Base-by-base conservation (phyloP, 2,888 invertebrate genomes). In the Chloroclystis v-ata region DNA sequence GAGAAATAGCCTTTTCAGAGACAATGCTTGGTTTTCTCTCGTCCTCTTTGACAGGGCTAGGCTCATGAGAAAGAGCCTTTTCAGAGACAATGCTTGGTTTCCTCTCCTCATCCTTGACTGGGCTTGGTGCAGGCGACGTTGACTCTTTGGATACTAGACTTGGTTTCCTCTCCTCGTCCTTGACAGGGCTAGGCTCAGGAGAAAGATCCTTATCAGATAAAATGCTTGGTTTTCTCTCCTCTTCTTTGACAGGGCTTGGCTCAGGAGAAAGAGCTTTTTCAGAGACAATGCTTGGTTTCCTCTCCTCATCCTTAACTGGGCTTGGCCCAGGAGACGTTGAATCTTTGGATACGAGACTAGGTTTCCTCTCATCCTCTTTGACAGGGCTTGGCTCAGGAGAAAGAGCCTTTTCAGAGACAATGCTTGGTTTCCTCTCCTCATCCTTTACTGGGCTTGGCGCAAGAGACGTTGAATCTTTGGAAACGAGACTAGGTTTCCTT, bases 241-340 rank as follows among this genome's bases (percentile, higher is more conserved):
- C 16, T 37, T 47, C 47, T 6, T 16, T 25, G 51, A 0, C 42
- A 39, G 35, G 42, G 8, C 42, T 47, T 0, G 48, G 37, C 0
- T 6, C 7, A 2, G 7, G 7, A 2, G 5, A 6, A 26, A 2
- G 2, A 6, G 8, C 26, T 0, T 37, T 7, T 4, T 20, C 20
- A 20, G 20, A 20, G 7, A 8, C 39, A 9, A 33, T 7, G 33
- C 29, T 37, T 32, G 8, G 1, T 28, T 39, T 35, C 11, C 26
- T 32, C 0, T 29, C 42, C 0, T 43, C 43, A 4, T 28, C 28
- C 14, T 47, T 32, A 1, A 29, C 11, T 0, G 51, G 46, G 3
- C 54, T 60, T 9, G 41, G 10, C 14, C 25, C 14, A 1, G 10
- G n/a, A 0, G 42, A 54, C 2, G 49, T 42, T 39, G 51, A 32